Percentiles rank a stretch among this genome's conserved stretches.
phyloP scores from a whole-genome alignment of 2,797 vertebrate genomes.

The Premnoplex brunnescens region DNA sequence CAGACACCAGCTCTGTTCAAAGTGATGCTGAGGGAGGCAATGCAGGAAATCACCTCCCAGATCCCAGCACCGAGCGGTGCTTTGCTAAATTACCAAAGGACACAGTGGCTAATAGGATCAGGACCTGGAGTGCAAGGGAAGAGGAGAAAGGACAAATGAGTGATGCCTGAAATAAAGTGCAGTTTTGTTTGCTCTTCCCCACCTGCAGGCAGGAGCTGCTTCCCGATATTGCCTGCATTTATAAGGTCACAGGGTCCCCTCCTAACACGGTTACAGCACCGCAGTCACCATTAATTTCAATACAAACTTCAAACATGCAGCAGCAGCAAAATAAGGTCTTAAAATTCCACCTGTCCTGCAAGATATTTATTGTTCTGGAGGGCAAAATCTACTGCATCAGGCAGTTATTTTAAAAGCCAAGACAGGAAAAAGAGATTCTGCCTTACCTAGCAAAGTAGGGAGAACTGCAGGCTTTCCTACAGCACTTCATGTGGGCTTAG shows the following conservation, averaged over 20 bases:
- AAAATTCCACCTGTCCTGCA: constrained; percentile 41
- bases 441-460: background rate
- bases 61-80: background rate
- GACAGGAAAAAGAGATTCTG: background rate
- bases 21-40: background rate
- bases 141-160: constrained; percentile 32
- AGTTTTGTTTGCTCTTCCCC: constrained; percentile 48
- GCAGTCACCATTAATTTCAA: constrained; percentile 54
- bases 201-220: constrained; percentile 48
- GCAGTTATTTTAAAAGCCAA: background rate
- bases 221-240: constrained; percentile 41
- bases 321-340: constrained; percentile 59
- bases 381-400: background rate
- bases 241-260: constrained; percentile 43
- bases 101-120: constrained; percentile 60
- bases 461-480: background rate
- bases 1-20: background rate
- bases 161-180: constrained; percentile 37
- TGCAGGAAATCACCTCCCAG: background rate
- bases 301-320: constrained; percentile 42
- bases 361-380: constrained; percentile 45
- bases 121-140: background rate
- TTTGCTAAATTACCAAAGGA: constrained; percentile 53
- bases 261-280: constrained; percentile 5
- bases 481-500: background rate